phyloP scores from a whole-genome alignment of 2,888 invertebrate genomes.

The Chouioia cunea region DNA sequence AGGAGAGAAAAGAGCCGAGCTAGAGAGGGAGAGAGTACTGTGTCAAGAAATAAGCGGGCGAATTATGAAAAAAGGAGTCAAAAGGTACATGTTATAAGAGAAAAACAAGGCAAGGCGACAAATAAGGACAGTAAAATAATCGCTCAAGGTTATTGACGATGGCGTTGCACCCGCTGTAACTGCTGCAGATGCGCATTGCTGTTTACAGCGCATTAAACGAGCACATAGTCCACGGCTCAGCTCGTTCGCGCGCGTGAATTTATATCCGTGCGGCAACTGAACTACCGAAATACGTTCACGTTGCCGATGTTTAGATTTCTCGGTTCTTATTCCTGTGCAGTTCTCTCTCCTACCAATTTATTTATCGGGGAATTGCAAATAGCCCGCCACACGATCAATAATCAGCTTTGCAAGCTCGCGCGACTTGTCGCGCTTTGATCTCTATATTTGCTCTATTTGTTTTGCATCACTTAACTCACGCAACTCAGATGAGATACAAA shows the following conservation, averaged over 20 bases:
- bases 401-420: constrained; percentile 1
- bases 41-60: constrained; percentile 35
- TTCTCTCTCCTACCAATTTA: constrained; percentile 17
- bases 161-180: constrained; percentile 65
- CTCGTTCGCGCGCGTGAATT: constrained; percentile 11
- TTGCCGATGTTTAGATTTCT: constrained; percentile 21
- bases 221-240: constrained; percentile 26
- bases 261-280: neutral
- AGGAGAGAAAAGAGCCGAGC: constrained; percentile 31
- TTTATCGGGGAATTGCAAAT: constrained; percentile 36
- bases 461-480: constrained; percentile 18
- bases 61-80: constrained; percentile 53
- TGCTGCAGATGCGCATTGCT: constrained; percentile 55
- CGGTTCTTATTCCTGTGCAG: constrained; percentile 1
- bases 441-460: constrained; percentile 29
- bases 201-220: constrained; percentile 60
- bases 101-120: constrained; percentile 38
- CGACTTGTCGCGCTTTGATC: constrained; percentile 29
- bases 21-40: neutral
- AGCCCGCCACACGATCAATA: constrained; percentile 26
- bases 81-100: constrained; percentile 46
- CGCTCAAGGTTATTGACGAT: constrained; percentile 64
- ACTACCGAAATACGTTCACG: constrained; percentile 24
- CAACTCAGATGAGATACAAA: no score
- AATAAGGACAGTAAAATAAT: constrained; percentile 64